phyloP scores from a whole-genome alignment of 1,140 invertebrate genomes.

The Aphidius gifuensis region DNA sequence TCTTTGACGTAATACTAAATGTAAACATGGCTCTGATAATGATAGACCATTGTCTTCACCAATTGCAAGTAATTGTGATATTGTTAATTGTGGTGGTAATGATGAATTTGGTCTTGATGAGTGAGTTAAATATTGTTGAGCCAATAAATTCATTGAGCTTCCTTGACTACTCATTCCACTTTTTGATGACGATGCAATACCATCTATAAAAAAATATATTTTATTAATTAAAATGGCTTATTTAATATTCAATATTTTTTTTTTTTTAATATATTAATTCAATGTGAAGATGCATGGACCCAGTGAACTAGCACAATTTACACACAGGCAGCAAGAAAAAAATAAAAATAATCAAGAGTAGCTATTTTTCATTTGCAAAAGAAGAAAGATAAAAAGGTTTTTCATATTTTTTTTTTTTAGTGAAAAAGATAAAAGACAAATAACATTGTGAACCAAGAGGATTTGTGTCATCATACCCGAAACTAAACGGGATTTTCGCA shows the following conservation, averaged over 20 bases:
- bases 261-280: not conserved
- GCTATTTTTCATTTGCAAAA: not conserved
- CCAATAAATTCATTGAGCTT: slow-evolving; percentile 31
- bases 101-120: slow-evolving; percentile 52
- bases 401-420: no score
- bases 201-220: slow-evolving; percentile 27
- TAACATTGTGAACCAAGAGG: slow-evolving; percentile 15
- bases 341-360: not conserved
- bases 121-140: slow-evolving; percentile 53
- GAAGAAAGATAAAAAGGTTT: slow-evolving; percentile 3
- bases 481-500: slow-evolving; percentile 41
- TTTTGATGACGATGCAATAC: slow-evolving; percentile 33
- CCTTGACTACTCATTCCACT: slow-evolving; percentile 30
- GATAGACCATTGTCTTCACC: slow-evolving; percentile 58
- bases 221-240: slow-evolving; percentile 3
- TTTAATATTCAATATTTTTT: not conserved
- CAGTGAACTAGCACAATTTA: not conserved
- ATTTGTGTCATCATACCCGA: slow-evolving; percentile 33
- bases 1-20: slow-evolving; percentile 45
- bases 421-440: not conserved
- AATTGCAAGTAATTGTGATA: slow-evolving; percentile 62
- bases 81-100: slow-evolving; percentile 59
- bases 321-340: not conserved
- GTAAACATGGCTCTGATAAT: slow-evolving; percentile 59
- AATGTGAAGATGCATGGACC: slow-evolving; percentile 2